Evolutionary conservation across 2,113 vertebrate species (phyloP).

Genomic region (Mugil cephalus): DNA sequence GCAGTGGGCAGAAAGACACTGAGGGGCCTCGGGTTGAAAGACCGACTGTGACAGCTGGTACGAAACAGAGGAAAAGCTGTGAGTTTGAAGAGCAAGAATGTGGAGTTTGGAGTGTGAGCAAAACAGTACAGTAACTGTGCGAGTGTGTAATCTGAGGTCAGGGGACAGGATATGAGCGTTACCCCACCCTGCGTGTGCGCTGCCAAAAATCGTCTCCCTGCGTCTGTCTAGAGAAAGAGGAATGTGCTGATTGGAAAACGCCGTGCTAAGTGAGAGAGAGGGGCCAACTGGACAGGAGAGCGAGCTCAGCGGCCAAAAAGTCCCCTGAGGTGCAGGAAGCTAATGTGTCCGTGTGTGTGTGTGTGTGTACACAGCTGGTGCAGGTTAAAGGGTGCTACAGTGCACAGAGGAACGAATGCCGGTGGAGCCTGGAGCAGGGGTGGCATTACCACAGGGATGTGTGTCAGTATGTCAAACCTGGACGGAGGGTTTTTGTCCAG

Average conservation of each 20-base stretch:
- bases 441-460: slow-evolving; percentile 56
- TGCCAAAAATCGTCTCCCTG: slow-evolving; percentile 75
- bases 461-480: slow-evolving; percentile 76
- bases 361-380: slow-evolving; percentile 71
- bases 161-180: slow-evolving; percentile 80
- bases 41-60: slow-evolving; percentile 68
- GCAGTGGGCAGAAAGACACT: slow-evolving; percentile 53
- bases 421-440: slow-evolving; percentile 32
- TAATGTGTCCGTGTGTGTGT: slow-evolving; percentile 26
- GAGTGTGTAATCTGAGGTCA: slow-evolving; percentile 70
- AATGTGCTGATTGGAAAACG: slow-evolving; percentile 84
- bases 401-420: slow-evolving; percentile 50
- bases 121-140: slow-evolving; percentile 61
- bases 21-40: slow-evolving; percentile 48
- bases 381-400: slow-evolving; percentile 68
- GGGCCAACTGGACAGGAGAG: slow-evolving; percentile 75
- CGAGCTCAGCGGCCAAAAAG: slow-evolving; percentile 57
- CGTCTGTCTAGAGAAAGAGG: slow-evolving; percentile 78
- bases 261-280: slow-evolving; percentile 46
- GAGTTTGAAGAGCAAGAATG: slow-evolving; percentile 71
- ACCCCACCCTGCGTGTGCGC: slow-evolving; percentile 74
- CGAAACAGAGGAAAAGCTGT: slow-evolving; percentile 66
- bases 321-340: slow-evolving; percentile 55
- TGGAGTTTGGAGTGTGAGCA: slow-evolving; percentile 61
- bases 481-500: not conserved